Evolutionary conservation across 2,113 vertebrate genomes (phyloP).

Genomic region (Apteryx mantelli): DNA sequence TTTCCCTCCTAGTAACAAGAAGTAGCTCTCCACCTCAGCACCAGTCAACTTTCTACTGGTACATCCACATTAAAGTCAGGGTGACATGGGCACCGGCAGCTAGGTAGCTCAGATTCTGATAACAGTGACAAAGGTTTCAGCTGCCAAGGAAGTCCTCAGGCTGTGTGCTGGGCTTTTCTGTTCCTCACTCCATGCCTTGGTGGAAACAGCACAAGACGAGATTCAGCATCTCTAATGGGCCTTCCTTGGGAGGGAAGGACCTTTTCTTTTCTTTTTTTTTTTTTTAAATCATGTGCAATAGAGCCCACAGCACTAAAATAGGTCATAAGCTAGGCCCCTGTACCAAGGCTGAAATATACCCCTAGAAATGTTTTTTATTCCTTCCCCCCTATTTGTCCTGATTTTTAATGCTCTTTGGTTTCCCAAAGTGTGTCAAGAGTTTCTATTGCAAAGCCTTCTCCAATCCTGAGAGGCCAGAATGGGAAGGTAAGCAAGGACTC

Average conservation of each 20-base stretch:
- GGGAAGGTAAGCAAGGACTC: not conserved
- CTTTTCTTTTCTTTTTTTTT: too few species aligned
- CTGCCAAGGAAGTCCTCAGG: too few species aligned
- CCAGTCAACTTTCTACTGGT: not conserved
- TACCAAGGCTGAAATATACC: not conserved
- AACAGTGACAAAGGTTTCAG: not conserved
- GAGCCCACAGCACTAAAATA: not conserved
- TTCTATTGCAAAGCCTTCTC: not conserved
- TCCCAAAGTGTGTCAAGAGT: not conserved
- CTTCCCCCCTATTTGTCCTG: not conserved
- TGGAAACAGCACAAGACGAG: not conserved
- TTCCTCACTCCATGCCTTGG: not conserved
- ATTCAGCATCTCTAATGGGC: not conserved
- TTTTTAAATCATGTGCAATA: not conserved
- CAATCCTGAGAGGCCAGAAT: not conserved
- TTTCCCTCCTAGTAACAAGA: not conserved
- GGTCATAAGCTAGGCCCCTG: too few species aligned
- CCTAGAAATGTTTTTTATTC: not conserved
- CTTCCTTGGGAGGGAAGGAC: not conserved
- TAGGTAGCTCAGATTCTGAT: not conserved
- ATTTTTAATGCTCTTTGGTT: not conserved
- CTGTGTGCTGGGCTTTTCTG: not conserved
- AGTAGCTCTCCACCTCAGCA: not conserved
- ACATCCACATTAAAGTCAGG: fast-evolving
- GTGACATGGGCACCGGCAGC: not conserved